Percentiles rank a stretch among this genome's conserved stretches.
Conservation (phyloP, 2,797 vertebrate genomes). For the Ciconia nigra region DNA sequence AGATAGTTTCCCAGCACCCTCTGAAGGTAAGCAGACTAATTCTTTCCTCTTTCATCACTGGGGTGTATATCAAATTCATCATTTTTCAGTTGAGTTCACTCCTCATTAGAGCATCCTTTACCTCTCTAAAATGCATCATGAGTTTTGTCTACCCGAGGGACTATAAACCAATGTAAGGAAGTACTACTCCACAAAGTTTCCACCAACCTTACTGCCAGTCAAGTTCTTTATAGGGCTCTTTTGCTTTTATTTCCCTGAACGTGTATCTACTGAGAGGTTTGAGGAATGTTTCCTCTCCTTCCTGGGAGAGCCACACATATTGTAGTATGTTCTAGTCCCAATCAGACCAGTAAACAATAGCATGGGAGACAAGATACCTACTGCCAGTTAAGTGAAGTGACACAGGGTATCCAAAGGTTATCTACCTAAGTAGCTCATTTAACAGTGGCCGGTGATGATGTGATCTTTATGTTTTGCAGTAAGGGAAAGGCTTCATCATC, state of each 20-base stretch:
- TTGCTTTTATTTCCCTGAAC: neutral
- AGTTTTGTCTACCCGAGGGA: neutral
- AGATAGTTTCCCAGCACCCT: neutral
- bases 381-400: neutral
- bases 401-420: neutral
- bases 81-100: neutral
- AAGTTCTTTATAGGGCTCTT: neutral
- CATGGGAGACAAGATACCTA: neutral
- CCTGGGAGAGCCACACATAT: neutral
- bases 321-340: neutral
- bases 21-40: neutral
- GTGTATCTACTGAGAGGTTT: neutral
- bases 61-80: neutral
- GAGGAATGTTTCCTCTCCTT: neutral
- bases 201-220: neutral
- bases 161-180: neutral
- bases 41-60: neutral
- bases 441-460: neutral
- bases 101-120: neutral
- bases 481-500: neutral
- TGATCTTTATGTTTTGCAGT: neutral
- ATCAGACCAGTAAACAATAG: neutral
- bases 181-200: neutral
- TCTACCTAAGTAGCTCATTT: neutral
- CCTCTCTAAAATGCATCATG: neutral